phyloP scores from a whole-genome alignment of 2,888 invertebrate genomes.

The Toxonevra muliebris region DNA sequence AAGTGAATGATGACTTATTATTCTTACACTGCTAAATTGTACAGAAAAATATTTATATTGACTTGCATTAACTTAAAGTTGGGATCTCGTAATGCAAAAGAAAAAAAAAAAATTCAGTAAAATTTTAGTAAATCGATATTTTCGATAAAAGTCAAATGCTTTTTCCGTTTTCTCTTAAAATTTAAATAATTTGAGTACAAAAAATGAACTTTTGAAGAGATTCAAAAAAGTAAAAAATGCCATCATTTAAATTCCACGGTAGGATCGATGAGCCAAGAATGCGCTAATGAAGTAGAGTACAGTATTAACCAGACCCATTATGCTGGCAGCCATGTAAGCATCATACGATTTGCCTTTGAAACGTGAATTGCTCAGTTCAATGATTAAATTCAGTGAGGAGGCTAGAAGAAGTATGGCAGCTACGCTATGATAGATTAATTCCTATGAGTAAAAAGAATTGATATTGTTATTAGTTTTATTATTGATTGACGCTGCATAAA shows the following conservation, averaged over 20 bases:
- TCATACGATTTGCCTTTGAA: constrained; percentile 68
- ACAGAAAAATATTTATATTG: too few species aligned
- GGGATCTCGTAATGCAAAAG: too few species aligned
- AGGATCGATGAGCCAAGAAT: constrained; percentile 79
- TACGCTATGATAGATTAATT: constrained; percentile 81
- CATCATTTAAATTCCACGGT: constrained; percentile 74
- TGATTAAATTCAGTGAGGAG: constrained; percentile 75
- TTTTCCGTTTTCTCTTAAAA: neutral
- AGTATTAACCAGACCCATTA: constrained; percentile 79
- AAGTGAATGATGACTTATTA: too few species aligned
- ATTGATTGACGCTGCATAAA: too few species aligned
- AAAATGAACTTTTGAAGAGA: neutral
- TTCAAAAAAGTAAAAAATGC: constrained; percentile 3
- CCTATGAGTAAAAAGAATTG: constrained; percentile 67
- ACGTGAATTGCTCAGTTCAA: constrained; percentile 70
- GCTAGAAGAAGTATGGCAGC: constrained; percentile 78
- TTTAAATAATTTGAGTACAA: constrained; percentile 21
- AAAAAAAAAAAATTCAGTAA: too few species aligned
- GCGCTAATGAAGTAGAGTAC: constrained; percentile 80
- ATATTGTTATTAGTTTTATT: neutral
- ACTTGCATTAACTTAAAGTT: too few species aligned
- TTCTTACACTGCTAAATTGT: too few species aligned
- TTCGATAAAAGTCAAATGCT: too few species aligned
- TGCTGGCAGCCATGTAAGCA: constrained; percentile 74
- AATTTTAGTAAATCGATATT: too few species aligned